A percentile compares a stretch with the other conserved stretches of the same genome.
phyloP scores from a whole-genome alignment of 2,888 invertebrate species.

The Ophraella communa region DNA sequence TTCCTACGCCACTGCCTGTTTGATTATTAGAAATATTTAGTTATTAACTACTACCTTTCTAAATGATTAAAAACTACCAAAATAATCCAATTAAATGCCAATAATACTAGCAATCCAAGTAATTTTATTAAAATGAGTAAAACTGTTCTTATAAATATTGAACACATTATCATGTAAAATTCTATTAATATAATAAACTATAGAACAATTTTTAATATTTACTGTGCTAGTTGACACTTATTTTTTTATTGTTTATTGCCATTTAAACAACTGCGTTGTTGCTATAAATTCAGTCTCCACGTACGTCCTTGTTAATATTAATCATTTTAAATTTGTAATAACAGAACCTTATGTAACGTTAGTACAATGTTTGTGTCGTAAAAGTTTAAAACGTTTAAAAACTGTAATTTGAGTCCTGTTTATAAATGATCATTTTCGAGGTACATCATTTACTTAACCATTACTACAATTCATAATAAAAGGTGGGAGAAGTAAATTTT shows the following conservation, averaged over 20 bases:
- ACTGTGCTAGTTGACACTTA: not conserved
- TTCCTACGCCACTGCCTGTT: no score
- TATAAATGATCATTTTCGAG: no score
- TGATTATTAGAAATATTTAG: no score
- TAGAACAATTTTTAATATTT: not conserved
- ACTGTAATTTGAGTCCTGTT: no score
- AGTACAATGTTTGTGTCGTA: not conserved
- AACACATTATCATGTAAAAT: not conserved
- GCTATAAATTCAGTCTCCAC: not conserved
- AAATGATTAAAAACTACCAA: no score
- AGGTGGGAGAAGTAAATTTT: not conserved
- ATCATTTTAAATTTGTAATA: not conserved
- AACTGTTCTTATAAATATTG: no score
- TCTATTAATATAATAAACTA: not conserved
- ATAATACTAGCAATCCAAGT: no score
- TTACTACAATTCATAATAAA: not conserved
- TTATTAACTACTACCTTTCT: no score
- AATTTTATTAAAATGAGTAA: no score
- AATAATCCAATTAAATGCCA: no score
- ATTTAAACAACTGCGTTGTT: not conserved
- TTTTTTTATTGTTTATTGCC: not conserved
- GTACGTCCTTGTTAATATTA: not conserved
- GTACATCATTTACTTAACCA: not conserved
- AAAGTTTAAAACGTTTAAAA: not conserved
- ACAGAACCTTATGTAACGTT: not conserved